Percentiles rank a stretch among this genome's conserved stretches.
Evolutionary conservation across 1,140 invertebrate species (phyloP).

Genomic region (Bradynema listronoti): DNA sequence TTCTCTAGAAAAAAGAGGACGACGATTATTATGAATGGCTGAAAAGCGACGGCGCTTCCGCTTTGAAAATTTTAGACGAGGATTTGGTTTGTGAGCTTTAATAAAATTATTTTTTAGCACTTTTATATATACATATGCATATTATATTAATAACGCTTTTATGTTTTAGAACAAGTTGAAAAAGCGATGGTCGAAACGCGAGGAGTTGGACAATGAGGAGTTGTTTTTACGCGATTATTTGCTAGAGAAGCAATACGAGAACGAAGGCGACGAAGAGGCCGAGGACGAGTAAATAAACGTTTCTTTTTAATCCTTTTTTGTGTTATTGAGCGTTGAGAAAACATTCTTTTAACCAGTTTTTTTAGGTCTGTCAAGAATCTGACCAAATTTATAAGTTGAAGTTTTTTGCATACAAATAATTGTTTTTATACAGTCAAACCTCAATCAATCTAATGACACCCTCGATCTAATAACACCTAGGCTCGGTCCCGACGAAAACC

Average conservation of each 20-base stretch:
- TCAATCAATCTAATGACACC: no score
- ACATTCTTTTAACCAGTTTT: no score
- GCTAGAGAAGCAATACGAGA: constrained; percentile 72
- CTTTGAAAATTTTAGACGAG: constrained; percentile 58
- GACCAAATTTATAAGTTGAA: not conserved
- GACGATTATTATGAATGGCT: constrained; percentile 74
- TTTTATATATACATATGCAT: constrained; percentile 12
- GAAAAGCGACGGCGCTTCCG: constrained; percentile 67
- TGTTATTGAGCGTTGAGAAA: no score
- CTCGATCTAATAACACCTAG: no score
- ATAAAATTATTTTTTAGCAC: no score
- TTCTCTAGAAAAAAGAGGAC: constrained; percentile 64
- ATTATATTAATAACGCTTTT: constrained; percentile 1
- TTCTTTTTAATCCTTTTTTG: no score
- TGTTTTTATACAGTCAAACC: no score
- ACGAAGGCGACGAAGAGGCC: constrained; percentile 64
- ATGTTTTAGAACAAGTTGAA: constrained; percentile 66
- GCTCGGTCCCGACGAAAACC: no score
- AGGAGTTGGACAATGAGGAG: constrained; percentile 73
- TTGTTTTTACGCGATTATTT: constrained; percentile 85
- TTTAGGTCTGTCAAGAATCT: not conserved
- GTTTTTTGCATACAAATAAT: no score
- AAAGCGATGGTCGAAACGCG: constrained; percentile 71
- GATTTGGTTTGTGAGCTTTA: constrained; percentile 25
- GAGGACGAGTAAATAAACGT: not conserved